These are phyloP conservation scores for Tenthredo scrophulariae DNA, from an alignment of 2,888 invertebrate species.

Conservation along the genomic window DNA sequence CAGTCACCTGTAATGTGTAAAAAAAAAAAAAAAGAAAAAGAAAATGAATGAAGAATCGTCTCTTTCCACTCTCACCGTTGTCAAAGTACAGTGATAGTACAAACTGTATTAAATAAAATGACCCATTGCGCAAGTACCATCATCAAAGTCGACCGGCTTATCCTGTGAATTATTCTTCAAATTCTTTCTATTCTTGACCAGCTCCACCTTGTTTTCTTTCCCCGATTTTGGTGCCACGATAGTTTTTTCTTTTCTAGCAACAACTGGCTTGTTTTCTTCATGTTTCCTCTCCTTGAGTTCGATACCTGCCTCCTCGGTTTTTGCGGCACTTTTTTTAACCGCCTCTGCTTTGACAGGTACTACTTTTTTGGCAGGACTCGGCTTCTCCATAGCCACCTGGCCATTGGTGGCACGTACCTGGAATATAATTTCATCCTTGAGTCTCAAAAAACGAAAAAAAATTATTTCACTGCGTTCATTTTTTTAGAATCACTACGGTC, in stretches of 20 bases:
- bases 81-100: not conserved
- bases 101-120: not conserved
- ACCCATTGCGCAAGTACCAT: slow-evolving; percentile 78
- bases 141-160: slow-evolving; percentile 87
- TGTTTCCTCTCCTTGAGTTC: slow-evolving; percentile 77
- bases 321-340: slow-evolving; percentile 80
- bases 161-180: slow-evolving; percentile 81
- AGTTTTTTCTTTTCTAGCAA: slow-evolving; percentile 73
- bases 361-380: slow-evolving; percentile 81
- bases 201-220: slow-evolving; percentile 80
- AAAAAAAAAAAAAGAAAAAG: not conserved
- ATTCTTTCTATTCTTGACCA: slow-evolving; percentile 83
- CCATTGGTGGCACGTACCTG: slow-evolving; percentile 80
- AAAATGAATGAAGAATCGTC: slow-evolving; percentile 27
- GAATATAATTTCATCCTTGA: not conserved
- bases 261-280: slow-evolving; percentile 80
- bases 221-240: slow-evolving; percentile 66
- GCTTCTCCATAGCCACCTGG: slow-evolving; percentile 80
- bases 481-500: not conserved
- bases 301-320: slow-evolving; percentile 77
- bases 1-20: slow-evolving; percentile 80
- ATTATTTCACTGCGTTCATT: not conserved
- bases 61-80: not conserved
- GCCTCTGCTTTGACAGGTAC: slow-evolving; percentile 71
- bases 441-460: not conserved